Percentiles rank a stretch among this genome's conserved stretches.
Conservation (phyloP, 2,113 vertebrate species). For the Ariopsis seemanni region DNA sequence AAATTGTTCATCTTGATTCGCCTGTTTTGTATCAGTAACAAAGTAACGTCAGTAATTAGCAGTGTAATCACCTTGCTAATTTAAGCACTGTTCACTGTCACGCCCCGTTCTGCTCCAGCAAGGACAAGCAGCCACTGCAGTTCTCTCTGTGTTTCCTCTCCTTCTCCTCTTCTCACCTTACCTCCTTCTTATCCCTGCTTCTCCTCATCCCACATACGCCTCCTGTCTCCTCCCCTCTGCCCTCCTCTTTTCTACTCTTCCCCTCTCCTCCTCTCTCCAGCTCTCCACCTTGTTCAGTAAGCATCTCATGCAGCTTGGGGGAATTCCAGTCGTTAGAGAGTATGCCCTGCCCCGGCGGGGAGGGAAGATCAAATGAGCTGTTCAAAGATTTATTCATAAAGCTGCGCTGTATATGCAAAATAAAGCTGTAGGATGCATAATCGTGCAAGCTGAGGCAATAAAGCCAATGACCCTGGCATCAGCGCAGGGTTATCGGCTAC, state of each 20-base stretch:
- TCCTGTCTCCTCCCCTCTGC: constrained; percentile 47
- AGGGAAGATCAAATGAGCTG: constrained; percentile 67
- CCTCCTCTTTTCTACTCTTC: constrained; percentile 36
- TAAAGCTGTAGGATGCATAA: constrained; percentile 44
- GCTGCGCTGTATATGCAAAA: constrained; percentile 55
- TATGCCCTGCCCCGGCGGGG: constrained; percentile 26
- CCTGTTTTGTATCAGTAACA: constrained; percentile 79
- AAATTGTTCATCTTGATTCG: constrained; percentile 72
- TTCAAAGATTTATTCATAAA: constrained; percentile 68
- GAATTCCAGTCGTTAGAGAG: constrained; percentile 66
- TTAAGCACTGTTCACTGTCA: constrained; percentile 72
- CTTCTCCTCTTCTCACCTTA: background rate
- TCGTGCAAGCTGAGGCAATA: constrained; percentile 44
- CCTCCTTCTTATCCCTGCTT: constrained; percentile 31
- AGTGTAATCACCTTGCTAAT: constrained; percentile 80
- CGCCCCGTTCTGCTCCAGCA: constrained; percentile 52
- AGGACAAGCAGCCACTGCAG: constrained; percentile 39
- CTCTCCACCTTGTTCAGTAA: constrained; percentile 40
- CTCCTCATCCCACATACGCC: constrained; percentile 47
- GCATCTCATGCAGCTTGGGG: constrained; percentile 55
- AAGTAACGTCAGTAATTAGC: constrained; percentile 77
- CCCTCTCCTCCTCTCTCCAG: constrained; percentile 43
- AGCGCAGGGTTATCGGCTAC: constrained; percentile 28
- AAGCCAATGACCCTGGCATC: constrained; percentile 41
- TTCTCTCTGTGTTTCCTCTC: constrained; percentile 15